A percentile compares a stretch with the other conserved stretches of the same genome.
phyloP scores from a whole-genome alignment of 2,888 invertebrate genomes.

The Spisula subtruncata region DNA sequence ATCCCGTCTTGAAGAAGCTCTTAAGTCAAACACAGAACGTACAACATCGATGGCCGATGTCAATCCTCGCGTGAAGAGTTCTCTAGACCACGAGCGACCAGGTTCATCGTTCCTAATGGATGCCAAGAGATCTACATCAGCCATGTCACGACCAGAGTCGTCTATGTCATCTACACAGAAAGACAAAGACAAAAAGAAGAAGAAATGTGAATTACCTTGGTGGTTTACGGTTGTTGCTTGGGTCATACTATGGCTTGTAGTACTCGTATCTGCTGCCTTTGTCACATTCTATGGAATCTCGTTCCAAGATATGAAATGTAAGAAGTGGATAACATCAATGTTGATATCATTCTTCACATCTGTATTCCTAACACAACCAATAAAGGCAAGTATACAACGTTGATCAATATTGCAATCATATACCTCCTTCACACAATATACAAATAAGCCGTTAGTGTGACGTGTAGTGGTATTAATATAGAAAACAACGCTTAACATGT shows the following conservation, averaged over 20 bases:
- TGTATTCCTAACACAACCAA: conserved; percentile 88
- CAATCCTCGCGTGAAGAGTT: conserved; percentile 72
- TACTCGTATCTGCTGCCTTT: conserved; percentile 87
- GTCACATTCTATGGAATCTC: conserved; percentile 88
- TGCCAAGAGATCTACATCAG: conserved; percentile 68
- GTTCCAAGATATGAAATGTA: conserved; percentile 88
- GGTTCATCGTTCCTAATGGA: conserved; percentile 72
- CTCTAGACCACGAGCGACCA: conserved; percentile 55
- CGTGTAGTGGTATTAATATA: too few relatives aligned
- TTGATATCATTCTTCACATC: conserved; percentile 88
- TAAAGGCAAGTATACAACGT: conserved; percentile 86
- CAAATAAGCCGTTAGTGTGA: too few relatives aligned
- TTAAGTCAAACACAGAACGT: conserved; percentile 73
- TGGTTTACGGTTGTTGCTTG: conserved; percentile 87
- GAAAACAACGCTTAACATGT: too few relatives aligned
- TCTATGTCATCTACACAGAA: conserved; percentile 60
- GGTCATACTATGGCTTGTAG: conserved; percentile 87
- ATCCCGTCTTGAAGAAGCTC: conserved; percentile 84
- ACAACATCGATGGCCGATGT: conserved; percentile 76
- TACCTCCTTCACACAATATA: too few relatives aligned
- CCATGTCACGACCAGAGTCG: conserved; percentile 73
- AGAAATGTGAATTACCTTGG: conserved; percentile 85
- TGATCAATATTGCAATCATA: too few relatives aligned
- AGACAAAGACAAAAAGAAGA: conserved; percentile 78
- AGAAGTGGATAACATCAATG: conserved; percentile 89